Evolutionary conservation across 1,140 invertebrate species (phyloP), one percentile per base, ranked within the genome.

Genomic region (Stegodyphus mimosarum): DNA sequence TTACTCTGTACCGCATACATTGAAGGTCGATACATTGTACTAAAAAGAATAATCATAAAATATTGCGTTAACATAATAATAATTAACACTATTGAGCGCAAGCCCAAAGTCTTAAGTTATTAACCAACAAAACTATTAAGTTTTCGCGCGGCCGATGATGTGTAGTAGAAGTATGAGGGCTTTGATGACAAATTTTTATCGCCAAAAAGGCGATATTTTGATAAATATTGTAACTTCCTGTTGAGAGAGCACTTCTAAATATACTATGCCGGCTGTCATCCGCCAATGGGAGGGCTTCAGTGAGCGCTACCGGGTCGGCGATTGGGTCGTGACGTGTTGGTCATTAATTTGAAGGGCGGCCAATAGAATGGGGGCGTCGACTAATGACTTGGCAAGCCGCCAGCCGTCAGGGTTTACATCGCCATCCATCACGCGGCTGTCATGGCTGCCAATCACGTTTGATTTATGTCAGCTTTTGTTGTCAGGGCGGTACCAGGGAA

Each of bases 391-490:
- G 83, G 87, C 87, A 79, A 76, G 69, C 72, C 67, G 81, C 81
- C 81, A 85, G 74, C 18, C 48, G 81, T 87, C 81, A 77, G 51
- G 67, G 49, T 69, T 81, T 85, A 75, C 87, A 78, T 49, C 17
- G 75, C 87, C 72, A 87, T 87, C 81, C 80, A 79, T 87, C 87
- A 87, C 67, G 66, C 60, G 17, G 72, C 75, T 86, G 87, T 84
- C 87, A 87, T 17, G 74, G 53, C 64, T 87, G 87, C 81, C 87
- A 87, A 87, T 87, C 87, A 87, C 80, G 50, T 72, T 80, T 87
- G 87, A 87, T 87, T 87, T 87, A 87, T 87, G 87, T 87, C 87
- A 75, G 81, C 67, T 84, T 80, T 71, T 71, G 66, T 73, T 87
- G 86, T 87, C 85, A 80, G 73, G 70, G 70, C 66, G 49, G 64